Conservation (phyloP, 2,797 vertebrate species). For the Hapalemur alaotrensis region DNA sequence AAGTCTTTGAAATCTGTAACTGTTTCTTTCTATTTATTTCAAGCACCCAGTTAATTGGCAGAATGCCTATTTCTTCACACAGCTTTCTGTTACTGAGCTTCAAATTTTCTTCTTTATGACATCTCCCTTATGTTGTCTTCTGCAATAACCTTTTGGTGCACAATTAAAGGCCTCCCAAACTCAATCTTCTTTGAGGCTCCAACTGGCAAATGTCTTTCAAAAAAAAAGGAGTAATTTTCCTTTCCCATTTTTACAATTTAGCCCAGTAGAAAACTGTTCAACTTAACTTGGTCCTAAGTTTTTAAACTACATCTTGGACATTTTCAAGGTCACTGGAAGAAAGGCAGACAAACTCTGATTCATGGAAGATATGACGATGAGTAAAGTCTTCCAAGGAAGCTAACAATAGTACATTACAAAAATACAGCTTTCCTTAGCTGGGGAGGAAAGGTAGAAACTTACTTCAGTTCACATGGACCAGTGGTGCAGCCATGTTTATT, state of each 20-base stretch:
- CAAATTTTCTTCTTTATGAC: conserved; percentile 75
- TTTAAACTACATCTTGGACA: conserved; percentile 13
- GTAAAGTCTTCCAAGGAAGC: conserved; percentile 2
- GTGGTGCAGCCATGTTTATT: neutral
- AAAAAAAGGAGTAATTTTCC: conserved; percentile 47
- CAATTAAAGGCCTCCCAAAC: conserved; percentile 70
- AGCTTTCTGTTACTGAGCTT: conserved; percentile 59
- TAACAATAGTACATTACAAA: neutral
- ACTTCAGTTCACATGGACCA: neutral
- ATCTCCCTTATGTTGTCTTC: conserved; percentile 70
- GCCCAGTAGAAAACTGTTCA: conserved; percentile 37
- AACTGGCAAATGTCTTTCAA: conserved; percentile 70
- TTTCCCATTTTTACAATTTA: conserved; percentile 50
- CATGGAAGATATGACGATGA: neutral
- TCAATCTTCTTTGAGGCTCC: conserved; percentile 60
- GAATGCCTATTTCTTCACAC: conserved; percentile 51
- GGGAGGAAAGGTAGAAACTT: neutral
- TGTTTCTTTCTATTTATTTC: conserved; percentile 70
- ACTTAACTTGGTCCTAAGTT: conserved; percentile 19
- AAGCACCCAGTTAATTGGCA: conserved; percentile 63
- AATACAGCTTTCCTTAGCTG: neutral
- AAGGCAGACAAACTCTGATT: neutral
- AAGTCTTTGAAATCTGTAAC: conserved; percentile 55
- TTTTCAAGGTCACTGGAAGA: conserved; percentile 47
- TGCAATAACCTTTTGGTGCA: conserved; percentile 70